Evolutionary conservation across 2,797 vertebrate genomes (phyloP).

Genomic region (Lagorchestes hirsutus): DNA sequence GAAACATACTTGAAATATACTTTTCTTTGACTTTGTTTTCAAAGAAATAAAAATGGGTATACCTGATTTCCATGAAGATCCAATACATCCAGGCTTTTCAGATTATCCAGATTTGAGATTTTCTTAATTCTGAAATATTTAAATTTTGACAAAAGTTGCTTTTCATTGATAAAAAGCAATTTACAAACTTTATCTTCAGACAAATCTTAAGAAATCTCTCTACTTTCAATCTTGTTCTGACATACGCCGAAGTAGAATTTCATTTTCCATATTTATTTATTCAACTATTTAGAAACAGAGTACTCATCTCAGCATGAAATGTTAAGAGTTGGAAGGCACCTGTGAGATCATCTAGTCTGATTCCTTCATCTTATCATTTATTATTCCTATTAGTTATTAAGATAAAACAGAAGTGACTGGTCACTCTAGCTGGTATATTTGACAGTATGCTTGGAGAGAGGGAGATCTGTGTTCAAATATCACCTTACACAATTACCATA

Average conservation of each 20-base stretch:
- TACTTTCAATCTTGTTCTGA: not conserved
- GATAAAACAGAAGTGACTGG: not conserved
- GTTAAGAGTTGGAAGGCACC: not conserved
- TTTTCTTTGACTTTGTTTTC: rapidly evolving
- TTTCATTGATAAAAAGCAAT: not conserved
- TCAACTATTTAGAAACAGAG: not conserved
- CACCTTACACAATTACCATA: not conserved
- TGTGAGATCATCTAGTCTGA: not conserved
- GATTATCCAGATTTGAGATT: slow-evolving; percentile 91
- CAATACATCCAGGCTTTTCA: slow-evolving; percentile 93
- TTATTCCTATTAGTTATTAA: not conserved
- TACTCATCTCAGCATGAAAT: not conserved
- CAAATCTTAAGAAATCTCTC: not conserved
- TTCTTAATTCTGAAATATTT: slow-evolving; percentile 91
- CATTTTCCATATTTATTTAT: not conserved
- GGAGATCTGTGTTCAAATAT: not conserved
- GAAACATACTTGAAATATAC: not conserved
- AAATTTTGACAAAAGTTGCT: slow-evolving; percentile 25
- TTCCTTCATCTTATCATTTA: not conserved
- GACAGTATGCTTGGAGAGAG: not conserved
- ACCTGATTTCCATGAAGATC: slow-evolving; percentile 99
- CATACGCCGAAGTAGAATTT: not conserved
- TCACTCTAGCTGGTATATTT: not conserved
- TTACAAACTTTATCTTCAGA: not conserved
- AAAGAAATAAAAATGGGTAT: slow-evolving; percentile 49